A percentile compares a stretch with the other conserved stretches of the same genome.
Evolutionary conservation across 1,140 invertebrate genomes (phyloP).

Genomic region (Drosophila azteca): DNA sequence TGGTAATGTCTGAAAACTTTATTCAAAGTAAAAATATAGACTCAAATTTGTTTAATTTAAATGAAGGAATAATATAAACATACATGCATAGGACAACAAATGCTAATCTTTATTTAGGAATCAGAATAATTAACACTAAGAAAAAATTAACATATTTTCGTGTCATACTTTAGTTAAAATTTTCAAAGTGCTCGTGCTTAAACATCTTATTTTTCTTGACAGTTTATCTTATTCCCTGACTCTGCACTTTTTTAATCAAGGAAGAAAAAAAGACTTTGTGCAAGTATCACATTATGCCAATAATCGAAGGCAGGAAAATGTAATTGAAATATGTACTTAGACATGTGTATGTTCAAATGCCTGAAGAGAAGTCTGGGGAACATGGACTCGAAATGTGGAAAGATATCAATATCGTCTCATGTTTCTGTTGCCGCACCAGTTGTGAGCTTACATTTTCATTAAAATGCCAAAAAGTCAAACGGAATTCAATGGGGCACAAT

Average conservation of each 20-base stretch:
- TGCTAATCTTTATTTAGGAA: no score
- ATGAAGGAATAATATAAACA: no score
- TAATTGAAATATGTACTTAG: background rate
- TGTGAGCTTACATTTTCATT: slow-evolving; percentile 63
- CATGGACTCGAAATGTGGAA: background rate
- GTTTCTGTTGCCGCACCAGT: slow-evolving; percentile 48
- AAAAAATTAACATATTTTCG: no score
- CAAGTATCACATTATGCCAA: background rate
- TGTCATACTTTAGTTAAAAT: no score
- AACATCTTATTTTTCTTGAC: no score
- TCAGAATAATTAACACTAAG: no score
- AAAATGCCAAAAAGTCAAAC: slow-evolving; percentile 50
- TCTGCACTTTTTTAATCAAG: no score
- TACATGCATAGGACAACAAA: no score
- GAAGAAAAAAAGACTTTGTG: no score
- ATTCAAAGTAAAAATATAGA: slow-evolving; percentile 5
- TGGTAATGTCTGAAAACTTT: slow-evolving; percentile 40
- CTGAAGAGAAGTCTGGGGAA: background rate
- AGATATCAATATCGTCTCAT: slow-evolving; percentile 51
- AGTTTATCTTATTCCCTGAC: no score
- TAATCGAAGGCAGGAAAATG: background rate
- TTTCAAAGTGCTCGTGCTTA: no score
- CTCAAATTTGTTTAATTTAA: no score
- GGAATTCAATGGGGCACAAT: slow-evolving; percentile 42
- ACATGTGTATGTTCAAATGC: slow-evolving; percentile 9